phyloP scores from a whole-genome alignment of 2,888 invertebrate species.

The Nesidiocoris tenuis region DNA sequence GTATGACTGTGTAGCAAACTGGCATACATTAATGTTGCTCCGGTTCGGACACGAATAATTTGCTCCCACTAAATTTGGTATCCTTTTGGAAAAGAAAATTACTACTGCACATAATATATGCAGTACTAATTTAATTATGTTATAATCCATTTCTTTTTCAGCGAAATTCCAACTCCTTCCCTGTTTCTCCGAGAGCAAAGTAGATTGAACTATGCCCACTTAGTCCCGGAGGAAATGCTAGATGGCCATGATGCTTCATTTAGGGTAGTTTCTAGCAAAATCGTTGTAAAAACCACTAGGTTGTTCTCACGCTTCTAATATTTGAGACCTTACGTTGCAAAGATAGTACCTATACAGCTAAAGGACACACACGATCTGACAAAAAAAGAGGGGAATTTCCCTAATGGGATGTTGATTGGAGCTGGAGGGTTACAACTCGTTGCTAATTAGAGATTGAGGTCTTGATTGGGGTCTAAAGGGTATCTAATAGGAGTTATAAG shows the following conservation, averaged over 20 bases:
- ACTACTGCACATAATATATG: too few relatives aligned
- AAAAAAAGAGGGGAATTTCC: background rate
- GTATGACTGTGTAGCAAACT: too few relatives aligned
- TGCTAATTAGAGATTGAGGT: background rate
- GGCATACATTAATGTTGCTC: too few relatives aligned
- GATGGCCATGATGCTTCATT: background rate
- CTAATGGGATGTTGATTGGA: background rate
- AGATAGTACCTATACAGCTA: background rate
- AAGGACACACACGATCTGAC: background rate
- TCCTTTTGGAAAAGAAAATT: too few relatives aligned
- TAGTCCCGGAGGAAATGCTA: constrained; percentile 27
- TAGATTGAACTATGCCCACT: constrained; percentile 31
- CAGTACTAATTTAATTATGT: background rate
- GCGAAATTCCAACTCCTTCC: background rate
- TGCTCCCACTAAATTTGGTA: too few relatives aligned
- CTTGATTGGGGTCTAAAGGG: background rate
- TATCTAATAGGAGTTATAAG: background rate
- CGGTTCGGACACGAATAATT: too few relatives aligned
- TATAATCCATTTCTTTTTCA: background rate
- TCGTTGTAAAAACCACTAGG: background rate
- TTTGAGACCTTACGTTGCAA: too few relatives aligned
- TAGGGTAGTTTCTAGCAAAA: background rate
- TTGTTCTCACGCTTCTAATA: background rate
- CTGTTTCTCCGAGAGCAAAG: background rate
- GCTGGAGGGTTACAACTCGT: background rate